Evolutionary conservation across 2,797 vertebrate species (phyloP).

Genomic region (Glossophaga mutica): DNA sequence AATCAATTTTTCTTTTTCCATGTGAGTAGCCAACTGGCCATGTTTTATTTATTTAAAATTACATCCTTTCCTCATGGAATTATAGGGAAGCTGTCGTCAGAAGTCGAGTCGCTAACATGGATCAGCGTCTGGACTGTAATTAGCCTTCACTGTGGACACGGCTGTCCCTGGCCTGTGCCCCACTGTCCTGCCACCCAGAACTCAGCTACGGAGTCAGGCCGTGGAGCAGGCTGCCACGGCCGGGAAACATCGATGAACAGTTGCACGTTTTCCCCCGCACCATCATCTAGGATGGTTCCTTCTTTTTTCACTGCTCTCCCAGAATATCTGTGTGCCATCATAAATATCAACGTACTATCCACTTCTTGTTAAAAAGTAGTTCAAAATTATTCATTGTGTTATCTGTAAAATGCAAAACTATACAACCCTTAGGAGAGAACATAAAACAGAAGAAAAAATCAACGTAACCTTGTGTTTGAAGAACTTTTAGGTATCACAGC

Average conservation of each 20-base stretch:
- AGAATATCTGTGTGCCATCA: background rate
- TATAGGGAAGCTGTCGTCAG: background rate
- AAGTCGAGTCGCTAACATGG: background rate
- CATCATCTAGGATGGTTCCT: accelerated
- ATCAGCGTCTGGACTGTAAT: background rate
- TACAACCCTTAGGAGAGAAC: background rate
- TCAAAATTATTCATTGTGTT: background rate
- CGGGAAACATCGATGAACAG: background rate
- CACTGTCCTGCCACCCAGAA: background rate
- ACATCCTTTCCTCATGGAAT: background rate
- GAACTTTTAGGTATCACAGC: background rate
- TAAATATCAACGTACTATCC: no score
- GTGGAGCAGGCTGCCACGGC: background rate
- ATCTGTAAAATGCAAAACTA: background rate
- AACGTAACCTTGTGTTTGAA: background rate
- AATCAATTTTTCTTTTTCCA: background rate
- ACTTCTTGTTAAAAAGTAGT: background rate
- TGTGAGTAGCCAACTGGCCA: background rate
- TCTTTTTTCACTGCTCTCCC: background rate
- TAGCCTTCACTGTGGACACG: no score
- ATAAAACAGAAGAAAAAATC: background rate
- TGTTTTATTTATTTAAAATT: background rate
- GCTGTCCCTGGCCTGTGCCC: no score
- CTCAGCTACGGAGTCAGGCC: background rate
- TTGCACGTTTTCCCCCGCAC: background rate